Percentiles rank a stretch among this genome's conserved stretches.
phyloP scores from a whole-genome alignment of 1,140 invertebrate species.

The Gonatopus flavifemur region DNA sequence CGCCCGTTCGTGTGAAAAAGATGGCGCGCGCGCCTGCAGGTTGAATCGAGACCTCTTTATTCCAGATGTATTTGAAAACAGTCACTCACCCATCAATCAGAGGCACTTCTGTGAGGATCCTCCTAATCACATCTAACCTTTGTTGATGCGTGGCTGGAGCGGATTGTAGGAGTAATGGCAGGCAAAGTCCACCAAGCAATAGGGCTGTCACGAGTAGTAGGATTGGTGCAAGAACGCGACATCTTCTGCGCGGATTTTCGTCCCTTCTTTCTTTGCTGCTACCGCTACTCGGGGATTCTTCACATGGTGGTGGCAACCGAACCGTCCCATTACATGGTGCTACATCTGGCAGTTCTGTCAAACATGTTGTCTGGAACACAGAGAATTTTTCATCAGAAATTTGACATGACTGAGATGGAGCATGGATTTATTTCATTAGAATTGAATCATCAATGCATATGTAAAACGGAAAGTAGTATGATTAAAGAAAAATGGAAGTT shows the following conservation, averaged over 20 bases:
- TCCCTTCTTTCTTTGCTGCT: constrained; percentile 53
- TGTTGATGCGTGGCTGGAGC: constrained; percentile 57
- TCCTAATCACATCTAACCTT: constrained; percentile 59
- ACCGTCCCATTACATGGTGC: constrained; percentile 57
- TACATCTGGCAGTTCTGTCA: constrained; percentile 59
- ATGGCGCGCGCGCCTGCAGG: no score
- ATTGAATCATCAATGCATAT: background rate
- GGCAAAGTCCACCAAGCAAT: constrained; percentile 55
- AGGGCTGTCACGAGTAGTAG: constrained; percentile 52
- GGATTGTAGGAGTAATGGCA: constrained; percentile 56
- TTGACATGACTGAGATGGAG: no score
- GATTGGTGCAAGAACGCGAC: constrained; percentile 52
- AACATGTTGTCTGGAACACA: constrained; percentile 57
- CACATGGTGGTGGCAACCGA: constrained; percentile 51
- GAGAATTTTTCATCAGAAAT: constrained; percentile 4
- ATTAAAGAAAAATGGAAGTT: no score
- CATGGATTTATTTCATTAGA: background rate
- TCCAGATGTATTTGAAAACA: no score
- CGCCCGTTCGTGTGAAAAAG: no score
- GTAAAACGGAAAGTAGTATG: no score
- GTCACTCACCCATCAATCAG: constrained; percentile 64
- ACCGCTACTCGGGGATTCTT: constrained; percentile 52
- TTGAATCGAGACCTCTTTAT: no score
- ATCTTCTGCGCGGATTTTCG: constrained; percentile 49
- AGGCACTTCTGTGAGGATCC: constrained; percentile 64